Evolutionary conservation across 1,140 invertebrate species (phyloP).

Genomic region (Proales similis): DNA sequence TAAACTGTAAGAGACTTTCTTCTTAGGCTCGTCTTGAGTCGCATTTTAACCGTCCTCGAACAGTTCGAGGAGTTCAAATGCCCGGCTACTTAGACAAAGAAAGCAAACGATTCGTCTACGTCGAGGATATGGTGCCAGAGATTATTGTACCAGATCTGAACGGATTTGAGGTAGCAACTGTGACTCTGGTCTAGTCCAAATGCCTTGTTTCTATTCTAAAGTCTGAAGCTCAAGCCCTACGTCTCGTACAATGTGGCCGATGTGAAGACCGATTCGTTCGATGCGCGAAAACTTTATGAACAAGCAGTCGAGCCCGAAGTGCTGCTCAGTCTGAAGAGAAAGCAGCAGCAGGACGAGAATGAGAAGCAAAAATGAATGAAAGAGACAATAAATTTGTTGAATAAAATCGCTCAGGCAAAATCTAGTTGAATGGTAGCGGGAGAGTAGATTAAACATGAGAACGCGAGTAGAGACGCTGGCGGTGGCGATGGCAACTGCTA

Average conservation of each 20-base stretch:
- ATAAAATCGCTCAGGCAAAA: too few relatives aligned
- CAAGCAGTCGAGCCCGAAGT: conserved; percentile 18
- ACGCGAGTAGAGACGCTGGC: too few relatives aligned
- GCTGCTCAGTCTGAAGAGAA: too few relatives aligned
- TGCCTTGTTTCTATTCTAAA: not conserved
- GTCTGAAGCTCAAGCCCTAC: conserved; percentile 32
- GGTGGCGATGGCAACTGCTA: too few relatives aligned
- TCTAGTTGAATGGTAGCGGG: too few relatives aligned
- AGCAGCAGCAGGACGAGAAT: too few relatives aligned
- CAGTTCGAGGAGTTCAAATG: conserved; percentile 40
- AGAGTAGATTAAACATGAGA: too few relatives aligned
- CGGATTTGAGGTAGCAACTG: conserved; percentile 57
- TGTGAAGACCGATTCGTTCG: conserved; percentile 19
- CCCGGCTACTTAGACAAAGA: conserved; percentile 42
- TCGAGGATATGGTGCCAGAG: conserved; percentile 80
- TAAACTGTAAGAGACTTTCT: not conserved
- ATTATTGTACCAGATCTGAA: conserved; percentile 77
- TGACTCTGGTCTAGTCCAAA: not conserved
- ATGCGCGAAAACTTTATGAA: conserved; percentile 12
- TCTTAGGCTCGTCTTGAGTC: too few relatives aligned
- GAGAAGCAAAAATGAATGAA: too few relatives aligned
- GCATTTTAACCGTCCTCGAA: too few relatives aligned
- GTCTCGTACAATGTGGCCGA: conserved; percentile 36
- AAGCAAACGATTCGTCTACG: conserved; percentile 57
- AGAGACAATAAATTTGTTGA: too few relatives aligned